Conservation (phyloP, 2,888 invertebrate species). For the Parnassius orleans region DNA sequence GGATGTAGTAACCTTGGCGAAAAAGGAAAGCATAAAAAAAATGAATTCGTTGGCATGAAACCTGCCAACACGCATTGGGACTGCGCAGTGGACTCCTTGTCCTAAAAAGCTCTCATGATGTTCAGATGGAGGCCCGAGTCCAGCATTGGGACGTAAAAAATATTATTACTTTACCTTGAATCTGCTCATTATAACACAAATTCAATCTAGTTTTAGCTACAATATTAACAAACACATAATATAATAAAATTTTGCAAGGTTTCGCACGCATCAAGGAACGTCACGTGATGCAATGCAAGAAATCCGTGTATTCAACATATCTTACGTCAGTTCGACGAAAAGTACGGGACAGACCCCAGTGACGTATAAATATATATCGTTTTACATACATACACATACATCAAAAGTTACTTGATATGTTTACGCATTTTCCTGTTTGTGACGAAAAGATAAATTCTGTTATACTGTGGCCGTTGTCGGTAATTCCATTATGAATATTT, state of each 20-base stretch:
- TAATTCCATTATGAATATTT: conserved; percentile 10
- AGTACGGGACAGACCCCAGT: conserved; percentile 19
- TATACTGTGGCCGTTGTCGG: conserved; percentile 2
- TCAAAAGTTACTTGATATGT: neutral
- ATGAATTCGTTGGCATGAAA: no score
- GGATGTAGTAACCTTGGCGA: no score
- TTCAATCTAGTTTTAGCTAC: neutral
- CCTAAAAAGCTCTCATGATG: no score
- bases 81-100: no score
- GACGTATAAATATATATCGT: neutral
- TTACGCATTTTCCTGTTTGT: conserved; percentile 15
- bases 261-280: conserved; percentile 9
- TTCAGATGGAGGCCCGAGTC: no score
- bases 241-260: conserved; percentile 16
- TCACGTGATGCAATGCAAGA: conserved; percentile 21
- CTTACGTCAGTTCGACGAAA: conserved; percentile 21
- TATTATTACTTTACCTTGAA: no score
- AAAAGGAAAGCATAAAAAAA: no score
- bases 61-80: no score
- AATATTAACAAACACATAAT: conserved; percentile 4
- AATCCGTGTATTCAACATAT: conserved; percentile 2
- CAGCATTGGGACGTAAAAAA: no score
- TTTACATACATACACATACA: conserved; percentile 2
- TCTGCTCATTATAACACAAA: no score
- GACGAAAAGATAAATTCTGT: conserved; percentile 3